A percentile compares a stretch with the other conserved stretches of the same genome.
Conservation (phyloP, 2,888 invertebrate species). For the Synergus itoensis region DNA sequence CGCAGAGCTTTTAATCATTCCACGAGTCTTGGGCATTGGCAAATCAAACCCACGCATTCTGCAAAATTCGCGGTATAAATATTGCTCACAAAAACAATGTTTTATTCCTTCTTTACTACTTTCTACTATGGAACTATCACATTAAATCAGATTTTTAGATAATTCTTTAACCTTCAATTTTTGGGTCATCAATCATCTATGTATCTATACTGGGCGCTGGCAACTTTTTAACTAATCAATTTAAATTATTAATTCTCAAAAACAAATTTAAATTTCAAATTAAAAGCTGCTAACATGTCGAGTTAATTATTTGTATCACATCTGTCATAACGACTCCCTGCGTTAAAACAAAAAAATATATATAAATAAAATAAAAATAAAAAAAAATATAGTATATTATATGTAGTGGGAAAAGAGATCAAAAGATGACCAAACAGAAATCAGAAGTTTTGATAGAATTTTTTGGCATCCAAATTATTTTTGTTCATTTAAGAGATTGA, state of each 20-base stretch:
- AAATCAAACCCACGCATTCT: constrained; percentile 22
- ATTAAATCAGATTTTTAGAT: not conserved
- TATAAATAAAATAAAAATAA: too few species aligned
- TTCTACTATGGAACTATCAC: not conserved
- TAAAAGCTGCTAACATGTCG: not conserved
- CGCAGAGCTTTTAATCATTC: not conserved
- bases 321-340: too few species aligned
- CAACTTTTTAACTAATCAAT: not conserved
- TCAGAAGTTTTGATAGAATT: too few species aligned
- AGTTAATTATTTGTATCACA: too few species aligned
- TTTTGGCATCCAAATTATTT: too few species aligned
- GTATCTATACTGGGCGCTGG: too few species aligned
- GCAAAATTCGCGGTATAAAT: not conserved
- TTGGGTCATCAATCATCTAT: not conserved
- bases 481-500: too few species aligned
- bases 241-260: too few species aligned
- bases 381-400: too few species aligned
- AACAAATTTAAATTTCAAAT: not conserved
- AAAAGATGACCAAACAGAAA: too few species aligned
- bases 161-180: not conserved
- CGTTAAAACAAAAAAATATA: too few species aligned
- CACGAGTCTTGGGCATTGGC: constrained; percentile 21
- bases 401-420: too few species aligned
- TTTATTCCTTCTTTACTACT: not conserved
- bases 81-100: constrained; percentile 16